phyloP scores from a whole-genome alignment of 2,888 invertebrate genomes.

The Drepana falcataria region DNA sequence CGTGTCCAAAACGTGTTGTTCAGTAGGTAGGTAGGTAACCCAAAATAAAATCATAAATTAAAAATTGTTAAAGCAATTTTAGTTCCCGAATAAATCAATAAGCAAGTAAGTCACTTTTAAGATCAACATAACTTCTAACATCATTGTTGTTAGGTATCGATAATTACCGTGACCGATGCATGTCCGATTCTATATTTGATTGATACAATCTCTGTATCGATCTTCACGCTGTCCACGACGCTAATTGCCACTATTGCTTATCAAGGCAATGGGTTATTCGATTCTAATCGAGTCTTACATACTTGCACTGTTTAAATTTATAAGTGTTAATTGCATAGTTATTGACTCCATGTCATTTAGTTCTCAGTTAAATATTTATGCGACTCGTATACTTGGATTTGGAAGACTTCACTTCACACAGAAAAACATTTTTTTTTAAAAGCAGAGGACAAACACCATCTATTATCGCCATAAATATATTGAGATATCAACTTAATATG shows the following conservation, averaged over 20 bases:
- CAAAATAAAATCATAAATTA: no score
- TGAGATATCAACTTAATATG: no score
- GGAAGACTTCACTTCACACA: no score
- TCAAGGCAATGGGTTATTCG: conserved; percentile 34
- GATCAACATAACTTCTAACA: no score
- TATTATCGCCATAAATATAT: no score
- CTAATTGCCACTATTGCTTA: conserved; percentile 59
- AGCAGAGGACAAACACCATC: no score
- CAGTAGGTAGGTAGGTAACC: no score
- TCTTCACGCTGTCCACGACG: conserved; percentile 56
- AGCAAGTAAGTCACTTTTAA: conserved; percentile 16
- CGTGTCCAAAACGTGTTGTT: no score
- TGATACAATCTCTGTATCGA: conserved; percentile 51
- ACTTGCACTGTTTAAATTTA: conserved; percentile 10
- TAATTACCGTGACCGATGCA: conserved; percentile 26
- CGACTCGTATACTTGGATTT: no score
- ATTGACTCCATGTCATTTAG: background rate
- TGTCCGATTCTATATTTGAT: conserved; percentile 42
- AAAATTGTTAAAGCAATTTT: background rate
- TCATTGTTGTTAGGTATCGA: conserved; percentile 17
- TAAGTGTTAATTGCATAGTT: conserved; percentile 10
- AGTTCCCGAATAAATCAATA: conserved; percentile 1
- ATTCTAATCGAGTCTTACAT: conserved; percentile 36
- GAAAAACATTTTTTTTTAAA: no score
- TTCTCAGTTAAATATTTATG: no score